These are phyloP conservation scores for Venusia cambrica DNA, from an alignment of 2,888 invertebrate species.

Conservation along the genomic window DNA sequence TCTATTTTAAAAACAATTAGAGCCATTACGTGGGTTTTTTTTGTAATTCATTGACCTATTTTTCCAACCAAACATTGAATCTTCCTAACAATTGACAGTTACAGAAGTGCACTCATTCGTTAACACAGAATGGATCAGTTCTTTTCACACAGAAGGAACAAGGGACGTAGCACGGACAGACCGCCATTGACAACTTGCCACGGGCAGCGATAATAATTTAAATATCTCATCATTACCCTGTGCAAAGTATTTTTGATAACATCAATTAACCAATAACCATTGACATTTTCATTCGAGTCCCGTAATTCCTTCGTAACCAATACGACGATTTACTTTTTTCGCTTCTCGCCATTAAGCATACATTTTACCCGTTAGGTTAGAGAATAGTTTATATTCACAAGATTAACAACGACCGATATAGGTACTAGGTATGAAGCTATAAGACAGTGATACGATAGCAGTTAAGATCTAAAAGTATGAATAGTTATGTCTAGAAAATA, in stretches of 20 bases:
- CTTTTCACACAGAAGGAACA: constrained; percentile 68
- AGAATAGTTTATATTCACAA: constrained; percentile 48
- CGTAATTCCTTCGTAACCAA: constrained; percentile 69
- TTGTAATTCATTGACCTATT: not conserved
- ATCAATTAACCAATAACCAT: constrained; percentile 63
- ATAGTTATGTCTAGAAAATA: constrained; percentile 69
- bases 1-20: no score
- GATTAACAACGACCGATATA: constrained; percentile 38
- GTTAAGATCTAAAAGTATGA: constrained; percentile 71
- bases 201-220: constrained; percentile 53
- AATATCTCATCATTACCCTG: constrained; percentile 73
- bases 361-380: constrained; percentile 35
- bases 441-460: constrained; percentile 59
- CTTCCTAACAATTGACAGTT: constrained; percentile 64
- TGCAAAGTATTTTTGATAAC: constrained; percentile 70
- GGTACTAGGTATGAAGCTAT: constrained; percentile 59
- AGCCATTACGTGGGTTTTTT: no score
- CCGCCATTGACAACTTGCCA: constrained; percentile 37
- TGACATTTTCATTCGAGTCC: constrained; percentile 67
- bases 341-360: no score
- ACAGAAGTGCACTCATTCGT: constrained; percentile 48
- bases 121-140: constrained; percentile 71
- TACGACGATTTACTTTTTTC: no score
- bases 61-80: not conserved
- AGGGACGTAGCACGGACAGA: constrained; percentile 69